A percentile compares a stretch with the other conserved stretches of the same genome.
Conservation (phyloP, 2,113 vertebrate genomes). For the Gila orcuttii region DNA sequence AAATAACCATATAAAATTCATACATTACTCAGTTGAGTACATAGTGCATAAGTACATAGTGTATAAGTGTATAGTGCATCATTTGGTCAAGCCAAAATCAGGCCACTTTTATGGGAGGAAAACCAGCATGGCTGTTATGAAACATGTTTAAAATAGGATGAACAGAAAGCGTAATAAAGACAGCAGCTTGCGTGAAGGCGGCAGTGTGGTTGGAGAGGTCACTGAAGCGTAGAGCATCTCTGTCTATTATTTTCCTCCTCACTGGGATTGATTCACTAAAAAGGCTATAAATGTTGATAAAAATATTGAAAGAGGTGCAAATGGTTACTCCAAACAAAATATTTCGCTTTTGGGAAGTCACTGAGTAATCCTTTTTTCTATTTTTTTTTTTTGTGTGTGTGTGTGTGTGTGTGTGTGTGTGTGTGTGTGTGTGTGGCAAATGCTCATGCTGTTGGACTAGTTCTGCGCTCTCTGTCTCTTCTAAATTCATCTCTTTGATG, state of each 20-base stretch:
- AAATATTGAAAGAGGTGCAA: conserved; percentile 51
- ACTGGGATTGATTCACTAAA: conserved; percentile 43
- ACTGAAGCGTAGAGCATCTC: not conserved
- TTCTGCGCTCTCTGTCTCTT: conserved; percentile 20
- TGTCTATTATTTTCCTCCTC: conserved; percentile 3
- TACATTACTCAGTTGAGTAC: too few relatives aligned
- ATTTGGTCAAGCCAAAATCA: not conserved
- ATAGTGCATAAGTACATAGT: too few relatives aligned
- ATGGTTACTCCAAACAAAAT: conserved; percentile 37
- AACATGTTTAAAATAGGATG: conserved; percentile 11
- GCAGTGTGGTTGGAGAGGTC: conserved; percentile 23
- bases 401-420: too few relatives aligned
- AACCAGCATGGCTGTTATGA: not conserved
- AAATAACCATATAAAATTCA: too few relatives aligned
- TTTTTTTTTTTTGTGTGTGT: too few relatives aligned
- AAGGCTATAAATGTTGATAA: conserved; percentile 40
- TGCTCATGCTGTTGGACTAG: not conserved
- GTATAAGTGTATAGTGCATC: too few relatives aligned
- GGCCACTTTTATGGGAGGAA: not conserved
- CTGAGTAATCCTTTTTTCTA: not conserved
- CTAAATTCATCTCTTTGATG: not conserved
- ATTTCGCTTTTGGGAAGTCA: conserved; percentile 3
- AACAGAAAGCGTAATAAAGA: not conserved
- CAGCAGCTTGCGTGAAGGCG: conserved; percentile 25
- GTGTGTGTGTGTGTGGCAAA: not conserved